Percentiles rank a stretch among this genome's conserved stretches.
Conservation (phyloP, 2,888 invertebrate species). For the Eupithecia dodoneata region DNA sequence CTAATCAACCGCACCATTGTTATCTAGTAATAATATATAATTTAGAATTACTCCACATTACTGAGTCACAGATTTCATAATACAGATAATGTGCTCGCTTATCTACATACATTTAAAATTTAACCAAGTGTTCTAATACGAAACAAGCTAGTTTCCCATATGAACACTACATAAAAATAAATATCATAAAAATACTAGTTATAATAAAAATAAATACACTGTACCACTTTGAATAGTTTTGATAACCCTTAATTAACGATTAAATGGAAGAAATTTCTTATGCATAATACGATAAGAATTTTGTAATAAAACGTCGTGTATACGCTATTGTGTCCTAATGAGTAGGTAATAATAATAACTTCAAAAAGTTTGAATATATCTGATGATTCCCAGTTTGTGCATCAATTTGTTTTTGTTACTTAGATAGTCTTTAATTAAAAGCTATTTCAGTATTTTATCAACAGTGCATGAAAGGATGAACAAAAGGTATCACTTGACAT, state of each 20-base stretch:
- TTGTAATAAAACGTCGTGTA: neutral
- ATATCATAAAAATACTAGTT: slow-evolving; percentile 8
- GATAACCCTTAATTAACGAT: slow-evolving; percentile 7
- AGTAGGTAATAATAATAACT: neutral
- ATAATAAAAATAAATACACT: slow-evolving; percentile 8
- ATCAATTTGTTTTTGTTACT: neutral
- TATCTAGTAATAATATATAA: neutral
- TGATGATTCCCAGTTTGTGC: slow-evolving; percentile 8
- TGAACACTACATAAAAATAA: slow-evolving; percentile 12
- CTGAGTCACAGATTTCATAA: slow-evolving; percentile 8
- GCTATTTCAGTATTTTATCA: neutral
- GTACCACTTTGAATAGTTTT: neutral
- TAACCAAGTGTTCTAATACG: neutral
- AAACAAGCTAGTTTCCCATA: neutral
- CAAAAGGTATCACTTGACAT: neutral
- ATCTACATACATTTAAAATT: neutral
- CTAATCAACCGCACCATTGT: slow-evolving; percentile 10
- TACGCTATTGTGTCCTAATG: neutral
- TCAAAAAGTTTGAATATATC: neutral
- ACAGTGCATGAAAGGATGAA: neutral
- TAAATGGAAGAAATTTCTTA: slow-evolving; percentile 3
- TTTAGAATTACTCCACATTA: neutral
- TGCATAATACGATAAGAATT: neutral
- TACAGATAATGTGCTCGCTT: slow-evolving; percentile 1
- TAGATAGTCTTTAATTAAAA: neutral